Percentiles rank a stretch among this genome's conserved stretches.
phyloP scores from a whole-genome alignment of 2,797 vertebrate genomes.

The Erpetoichthys calabaricus region DNA sequence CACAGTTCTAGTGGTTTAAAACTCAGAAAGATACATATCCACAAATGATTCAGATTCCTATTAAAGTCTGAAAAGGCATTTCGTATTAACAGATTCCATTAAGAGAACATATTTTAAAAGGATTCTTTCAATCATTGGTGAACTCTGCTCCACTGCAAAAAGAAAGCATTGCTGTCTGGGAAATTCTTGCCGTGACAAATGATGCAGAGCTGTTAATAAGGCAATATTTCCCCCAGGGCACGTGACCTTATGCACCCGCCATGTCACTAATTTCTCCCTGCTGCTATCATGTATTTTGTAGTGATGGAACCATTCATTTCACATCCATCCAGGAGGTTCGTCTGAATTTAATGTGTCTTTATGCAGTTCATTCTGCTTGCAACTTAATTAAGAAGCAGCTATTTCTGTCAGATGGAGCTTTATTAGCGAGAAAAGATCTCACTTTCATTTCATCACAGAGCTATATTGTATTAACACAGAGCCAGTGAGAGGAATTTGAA shows the following conservation, averaged over 20 bases:
- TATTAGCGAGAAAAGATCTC: neutral
- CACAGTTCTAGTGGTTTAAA: too few relatives aligned
- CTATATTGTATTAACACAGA: too few relatives aligned
- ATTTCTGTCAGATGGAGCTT: neutral
- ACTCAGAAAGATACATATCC: too few relatives aligned
- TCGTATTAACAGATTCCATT: too few relatives aligned
- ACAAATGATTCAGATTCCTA: too few relatives aligned
- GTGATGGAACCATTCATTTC: constrained; percentile 24
- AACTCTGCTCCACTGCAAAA: too few relatives aligned
- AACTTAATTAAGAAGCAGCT: constrained; percentile 5
- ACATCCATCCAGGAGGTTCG: constrained; percentile 16
- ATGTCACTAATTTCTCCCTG: constrained; percentile 29
- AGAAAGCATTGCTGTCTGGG: too few relatives aligned
- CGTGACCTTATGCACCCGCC: constrained; percentile 15
- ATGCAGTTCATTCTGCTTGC: constrained; percentile 1
- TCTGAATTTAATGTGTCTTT: constrained; percentile 23
- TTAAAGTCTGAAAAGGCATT: too few relatives aligned
- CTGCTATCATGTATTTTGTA: constrained; percentile 28
- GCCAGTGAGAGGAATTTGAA: too few relatives aligned
- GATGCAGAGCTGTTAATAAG: constrained; percentile 9
- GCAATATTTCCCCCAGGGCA: constrained; percentile 26
- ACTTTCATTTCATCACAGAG: too few relatives aligned
- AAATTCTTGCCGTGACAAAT: constrained; percentile 22
- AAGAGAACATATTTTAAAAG: too few relatives aligned
- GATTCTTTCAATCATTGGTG: too few relatives aligned